These are phyloP conservation scores for Tridacna gigas DNA, from an alignment of 2,888 invertebrate species.

Conservation along the genomic window DNA sequence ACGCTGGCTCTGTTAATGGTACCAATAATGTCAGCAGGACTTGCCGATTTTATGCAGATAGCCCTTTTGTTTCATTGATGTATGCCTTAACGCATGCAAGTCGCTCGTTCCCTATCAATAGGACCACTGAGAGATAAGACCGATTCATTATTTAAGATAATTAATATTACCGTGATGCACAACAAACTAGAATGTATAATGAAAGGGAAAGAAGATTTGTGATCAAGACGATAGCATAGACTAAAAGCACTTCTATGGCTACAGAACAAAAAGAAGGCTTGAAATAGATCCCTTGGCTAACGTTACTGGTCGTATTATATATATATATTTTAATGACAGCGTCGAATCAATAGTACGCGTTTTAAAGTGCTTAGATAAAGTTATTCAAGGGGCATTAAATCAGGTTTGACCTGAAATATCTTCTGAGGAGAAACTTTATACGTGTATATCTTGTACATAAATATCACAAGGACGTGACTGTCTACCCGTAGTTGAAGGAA, in stretches of 20 bases:
- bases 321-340: too few species aligned
- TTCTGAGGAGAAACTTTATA: too few species aligned
- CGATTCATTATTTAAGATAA: slow-evolving; percentile 2
- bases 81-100: neutral
- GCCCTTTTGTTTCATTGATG: slow-evolving; percentile 8
- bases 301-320: too few species aligned
- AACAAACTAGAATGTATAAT: neutral
- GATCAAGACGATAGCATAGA: neutral
- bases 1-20: neutral
- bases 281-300: neutral
- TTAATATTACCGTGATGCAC: neutral
- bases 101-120: slow-evolving; percentile 3
- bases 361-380: too few species aligned
- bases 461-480: too few species aligned
- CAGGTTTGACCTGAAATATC: too few species aligned
- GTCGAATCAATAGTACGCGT: too few species aligned
- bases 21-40: neutral
- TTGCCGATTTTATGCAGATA: neutral
- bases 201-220: neutral
- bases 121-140: neutral
- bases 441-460: too few species aligned
- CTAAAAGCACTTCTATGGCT: too few species aligned
- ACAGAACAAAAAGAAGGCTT: neutral
- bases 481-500: too few species aligned
- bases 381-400: too few species aligned